Base-by-base conservation (phyloP, 2,797 vertebrate genomes). In the Hafferia zeledoni region DNA sequence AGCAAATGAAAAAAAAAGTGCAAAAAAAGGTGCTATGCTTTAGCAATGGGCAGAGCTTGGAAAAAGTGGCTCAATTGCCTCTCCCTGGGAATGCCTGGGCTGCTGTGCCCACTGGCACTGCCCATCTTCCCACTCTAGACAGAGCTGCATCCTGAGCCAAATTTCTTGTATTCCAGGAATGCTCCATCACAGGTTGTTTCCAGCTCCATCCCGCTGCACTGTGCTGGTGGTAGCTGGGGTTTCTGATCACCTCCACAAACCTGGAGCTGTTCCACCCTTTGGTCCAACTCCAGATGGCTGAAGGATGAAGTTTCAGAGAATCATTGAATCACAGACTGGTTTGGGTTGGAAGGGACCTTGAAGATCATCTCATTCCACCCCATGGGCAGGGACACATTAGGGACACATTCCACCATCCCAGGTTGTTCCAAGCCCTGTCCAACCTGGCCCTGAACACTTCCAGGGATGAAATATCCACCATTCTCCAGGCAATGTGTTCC, bases 211-310 rank as follows among this genome's bases (percentile, higher is more conserved):
- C 89, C 0, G 0, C 46, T 49, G 81, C 77, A 13, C 55, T 6
- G 17, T 43, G 67, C 89, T 47, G 52, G 56, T 71, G n/a, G 90
- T 35, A 49, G 53, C 93, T 61, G 92, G 67, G 82, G 83, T 83
- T 87, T 93, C 86, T 91, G 88, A 87, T 94, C 95, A 87, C 83
- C 93, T 92, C 84, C 84, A 18, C 84, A 57, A 67, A 57, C 27
- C 89, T 95, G 92, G 90, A 86, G 4, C 53, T 6, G 37, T 89
- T 97, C 95, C 95, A 94, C 60, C 56, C 15, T 75, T 83, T 78
- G 50, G 72, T 49, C 64, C 57, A 83, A 43, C 90, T 97, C 96
- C 96, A 97, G 60, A 57, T 92, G 92, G 83, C 88, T n/a, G n/a
- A n/a, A 92, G 92, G 90, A 94, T 90, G 78, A 92, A 56, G 68